Conservation (phyloP, 2,888 invertebrate species). For the Erynnis tages region DNA sequence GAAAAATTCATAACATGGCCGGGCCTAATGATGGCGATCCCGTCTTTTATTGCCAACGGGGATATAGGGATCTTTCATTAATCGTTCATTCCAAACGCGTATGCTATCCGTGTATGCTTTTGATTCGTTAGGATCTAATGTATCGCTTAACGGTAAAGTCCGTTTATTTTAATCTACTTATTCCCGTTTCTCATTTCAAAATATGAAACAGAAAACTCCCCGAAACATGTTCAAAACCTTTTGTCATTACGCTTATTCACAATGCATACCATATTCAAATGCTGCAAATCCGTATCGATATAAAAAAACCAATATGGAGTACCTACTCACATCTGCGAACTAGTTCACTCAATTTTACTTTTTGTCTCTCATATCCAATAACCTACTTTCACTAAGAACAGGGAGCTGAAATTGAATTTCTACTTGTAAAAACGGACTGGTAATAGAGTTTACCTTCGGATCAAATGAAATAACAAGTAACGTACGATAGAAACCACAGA, state of each 20-base stretch:
- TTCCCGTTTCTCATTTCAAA: no score
- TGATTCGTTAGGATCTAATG: background rate
- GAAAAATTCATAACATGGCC: slow-evolving; percentile 75
- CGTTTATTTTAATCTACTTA: no score
- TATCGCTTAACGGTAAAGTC: background rate
- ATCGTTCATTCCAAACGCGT: slow-evolving; percentile 61
- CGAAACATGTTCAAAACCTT: no score
- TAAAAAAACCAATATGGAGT: slow-evolving; percentile 21
- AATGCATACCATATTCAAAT: background rate
- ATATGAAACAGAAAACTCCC: no score
- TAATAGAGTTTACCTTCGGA: slow-evolving; percentile 75
- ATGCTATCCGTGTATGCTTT: slow-evolving; percentile 38
- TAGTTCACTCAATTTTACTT: slow-evolving; percentile 46
- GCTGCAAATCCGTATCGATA: slow-evolving; percentile 9
- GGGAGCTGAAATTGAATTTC: slow-evolving; percentile 70
- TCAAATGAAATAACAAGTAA: slow-evolving; percentile 71
- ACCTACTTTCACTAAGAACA: slow-evolving; percentile 65
- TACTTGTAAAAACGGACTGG: slow-evolving; percentile 71
- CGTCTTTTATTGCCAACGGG: slow-evolving; percentile 69
- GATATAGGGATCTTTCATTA: slow-evolving; percentile 74
- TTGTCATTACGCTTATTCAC: background rate
- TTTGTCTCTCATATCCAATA: slow-evolving; percentile 55
- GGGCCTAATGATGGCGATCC: slow-evolving; percentile 73
- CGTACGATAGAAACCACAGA: slow-evolving; percentile 39
- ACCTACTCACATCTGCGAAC: slow-evolving; percentile 17